Base-by-base conservation (phyloP, 1,140 invertebrate species). In the Colletes gigas region DNA sequence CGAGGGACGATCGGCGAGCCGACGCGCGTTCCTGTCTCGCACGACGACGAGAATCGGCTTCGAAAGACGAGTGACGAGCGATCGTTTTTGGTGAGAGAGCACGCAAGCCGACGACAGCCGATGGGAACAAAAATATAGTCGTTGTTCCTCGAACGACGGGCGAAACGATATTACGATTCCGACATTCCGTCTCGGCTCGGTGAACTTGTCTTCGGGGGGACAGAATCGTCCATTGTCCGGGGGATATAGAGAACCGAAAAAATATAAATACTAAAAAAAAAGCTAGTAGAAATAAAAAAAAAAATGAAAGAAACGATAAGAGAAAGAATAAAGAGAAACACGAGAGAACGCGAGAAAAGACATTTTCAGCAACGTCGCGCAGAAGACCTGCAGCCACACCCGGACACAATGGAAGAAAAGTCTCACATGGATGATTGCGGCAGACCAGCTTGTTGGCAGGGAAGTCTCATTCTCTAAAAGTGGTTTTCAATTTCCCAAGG, bases 361-460 rank as follows among this genome's bases (percentile, higher is more conserved):
- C 82, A 88, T 89, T 92, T 93, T 92, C 93, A 92, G 91, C 91
- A 76, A 92, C 88, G 87, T 90, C 87, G 80, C 85, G 86, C 88
- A 86, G 92, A 93, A 92, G 91, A 91, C 87, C 76, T 88, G 87
- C 85, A 86, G 85, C 88, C 90, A 88, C 89, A 89, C 86, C 89
- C 90, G 89, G 91, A 91, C 86, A 89, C 89, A 89, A 81, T 81
- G 84, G 87, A 87, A 85, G 90, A 92, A 90, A 92, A 92, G 89
- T 91, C 84, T 89, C 89, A 84, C 86, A 90, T 88, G 91, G 92
- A 93, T 90, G 92, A 93, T 92, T 92, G 90, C 89, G 90, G 92
- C 92, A 93, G 90, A 91, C 90, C 92, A 93, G 93, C 93, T 93
- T 93, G 93, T 93, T 93, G 91, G 93, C 93, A 93, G 93, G 92